These are phyloP conservation scores for Muntiacus muntjak DNA, from an alignment of 2,113 vertebrate species.

Conservation along the genomic window DNA sequence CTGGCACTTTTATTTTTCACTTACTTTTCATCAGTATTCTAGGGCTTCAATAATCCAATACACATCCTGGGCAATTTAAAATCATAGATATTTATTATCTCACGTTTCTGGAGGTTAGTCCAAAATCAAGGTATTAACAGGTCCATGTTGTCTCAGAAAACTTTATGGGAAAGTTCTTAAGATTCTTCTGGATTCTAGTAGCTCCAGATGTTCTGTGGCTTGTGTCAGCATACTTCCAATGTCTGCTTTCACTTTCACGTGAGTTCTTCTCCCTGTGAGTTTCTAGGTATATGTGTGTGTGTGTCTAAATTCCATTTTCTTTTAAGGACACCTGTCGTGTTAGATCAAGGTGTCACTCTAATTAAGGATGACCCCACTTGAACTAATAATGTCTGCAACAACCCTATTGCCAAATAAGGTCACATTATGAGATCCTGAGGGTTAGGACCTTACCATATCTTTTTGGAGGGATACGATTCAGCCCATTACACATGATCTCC, in stretches of 20 bases:
- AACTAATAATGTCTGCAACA: background rate
- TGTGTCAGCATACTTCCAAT: background rate
- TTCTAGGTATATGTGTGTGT: background rate
- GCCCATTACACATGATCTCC: background rate
- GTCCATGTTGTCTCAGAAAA: background rate
- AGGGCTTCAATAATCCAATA: background rate
- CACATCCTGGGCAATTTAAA: background rate
- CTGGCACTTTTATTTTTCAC: background rate
- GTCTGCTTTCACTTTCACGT: background rate
- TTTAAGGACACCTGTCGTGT: background rate
- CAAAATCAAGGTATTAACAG: background rate
- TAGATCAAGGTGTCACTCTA: background rate
- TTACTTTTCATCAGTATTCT: background rate
- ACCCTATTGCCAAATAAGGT: background rate
- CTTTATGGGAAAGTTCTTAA: background rate
- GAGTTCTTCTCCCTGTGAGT: background rate
- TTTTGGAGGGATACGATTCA: background rate
- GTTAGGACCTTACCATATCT: background rate
- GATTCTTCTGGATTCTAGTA: background rate
- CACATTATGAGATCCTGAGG: background rate
- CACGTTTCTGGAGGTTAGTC: background rate
- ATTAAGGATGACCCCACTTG: background rate
- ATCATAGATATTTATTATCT: background rate
- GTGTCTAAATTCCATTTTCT: background rate
- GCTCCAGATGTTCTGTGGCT: background rate